Conservation (phyloP, 2,888 invertebrate genomes). For the Esperia sulphurella region DNA sequence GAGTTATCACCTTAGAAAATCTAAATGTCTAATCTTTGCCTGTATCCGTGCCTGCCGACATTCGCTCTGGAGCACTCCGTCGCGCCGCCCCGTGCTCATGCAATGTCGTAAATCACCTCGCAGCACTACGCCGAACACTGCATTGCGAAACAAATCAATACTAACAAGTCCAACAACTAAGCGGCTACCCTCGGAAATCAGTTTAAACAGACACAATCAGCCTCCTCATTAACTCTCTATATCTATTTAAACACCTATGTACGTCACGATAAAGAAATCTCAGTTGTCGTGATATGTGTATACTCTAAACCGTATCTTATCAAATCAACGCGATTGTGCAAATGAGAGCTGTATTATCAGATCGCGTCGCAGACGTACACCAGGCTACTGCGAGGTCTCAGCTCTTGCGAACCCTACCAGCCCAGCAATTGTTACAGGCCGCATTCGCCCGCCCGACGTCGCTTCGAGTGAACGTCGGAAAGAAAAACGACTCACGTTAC, state of each 20-base stretch:
- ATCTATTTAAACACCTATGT: slow-evolving; percentile 23
- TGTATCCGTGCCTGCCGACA: background rate
- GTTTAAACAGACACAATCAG: background rate
- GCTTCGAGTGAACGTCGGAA: slow-evolving; percentile 71
- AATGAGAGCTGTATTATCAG: slow-evolving; percentile 66
- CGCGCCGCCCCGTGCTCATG: slow-evolving; percentile 4
- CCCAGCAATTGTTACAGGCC: slow-evolving; percentile 54
- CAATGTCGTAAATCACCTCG: slow-evolving; percentile 11
- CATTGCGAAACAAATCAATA: slow-evolving; percentile 11
- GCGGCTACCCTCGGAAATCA: background rate
- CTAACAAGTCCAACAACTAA: background rate
- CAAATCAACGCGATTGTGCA: slow-evolving; percentile 66
- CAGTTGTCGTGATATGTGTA: slow-evolving; percentile 57
- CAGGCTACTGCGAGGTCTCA: slow-evolving; percentile 52
- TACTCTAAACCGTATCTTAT: slow-evolving; percentile 65
- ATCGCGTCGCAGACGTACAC: slow-evolving; percentile 33
- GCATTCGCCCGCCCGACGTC: slow-evolving; percentile 64
- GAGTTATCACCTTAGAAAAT: too few species aligned
- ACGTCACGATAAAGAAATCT: slow-evolving; percentile 62
- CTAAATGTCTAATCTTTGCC: too few species aligned
- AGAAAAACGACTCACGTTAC: slow-evolving; percentile 64
- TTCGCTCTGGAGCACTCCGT: background rate
- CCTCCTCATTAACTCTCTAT: slow-evolving; percentile 3
- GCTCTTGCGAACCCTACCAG: slow-evolving; percentile 48
- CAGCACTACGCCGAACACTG: background rate